These are phyloP conservation scores for Tachysurus vachellii DNA, from an alignment of 2,113 vertebrate genomes.

Conservation along the genomic window DNA sequence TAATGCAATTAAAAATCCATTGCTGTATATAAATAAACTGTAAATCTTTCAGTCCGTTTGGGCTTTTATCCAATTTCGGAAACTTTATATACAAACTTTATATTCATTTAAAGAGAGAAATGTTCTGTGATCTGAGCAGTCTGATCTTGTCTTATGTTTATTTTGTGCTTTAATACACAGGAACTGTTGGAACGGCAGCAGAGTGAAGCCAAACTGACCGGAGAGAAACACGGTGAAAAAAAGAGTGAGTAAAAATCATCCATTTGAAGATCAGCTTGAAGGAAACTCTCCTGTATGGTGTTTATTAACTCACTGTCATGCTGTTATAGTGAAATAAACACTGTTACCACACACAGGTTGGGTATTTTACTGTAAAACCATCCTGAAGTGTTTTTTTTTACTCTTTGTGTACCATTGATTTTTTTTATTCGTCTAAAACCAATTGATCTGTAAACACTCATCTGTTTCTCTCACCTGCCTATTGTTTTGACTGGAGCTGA, in stretches of 20 bases:
- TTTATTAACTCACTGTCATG: not conserved
- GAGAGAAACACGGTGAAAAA: conserved; percentile 80
- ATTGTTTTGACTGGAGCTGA: not conserved
- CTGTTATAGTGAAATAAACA: not conserved
- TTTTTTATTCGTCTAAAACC: not conserved
- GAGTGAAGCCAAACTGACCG: conserved; percentile 72
- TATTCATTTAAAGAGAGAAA: not conserved
- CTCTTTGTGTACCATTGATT: not conserved
- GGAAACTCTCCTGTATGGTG: not conserved
- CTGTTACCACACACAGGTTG: not conserved
- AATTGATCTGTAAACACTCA: not conserved
- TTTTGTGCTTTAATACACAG: conserved; percentile 62
- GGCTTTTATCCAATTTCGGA: not conserved
- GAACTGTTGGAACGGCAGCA: conserved; percentile 83
- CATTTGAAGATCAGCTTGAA: not conserved
- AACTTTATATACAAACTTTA: not conserved
- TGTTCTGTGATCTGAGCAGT: not conserved
- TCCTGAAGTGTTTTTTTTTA: not conserved
- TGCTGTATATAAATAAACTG: too few species aligned
- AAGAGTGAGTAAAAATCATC: conserved; percentile 75
- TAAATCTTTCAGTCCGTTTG: too few species aligned
- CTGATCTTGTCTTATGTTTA: not conserved
- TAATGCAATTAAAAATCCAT: too few species aligned
- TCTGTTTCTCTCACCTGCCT: too few species aligned
- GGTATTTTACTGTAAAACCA: not conserved